Percentiles rank a stretch among this genome's conserved stretches.
Evolutionary conservation across 2,888 invertebrate species (phyloP).

Genomic region (Agrochola litura): DNA sequence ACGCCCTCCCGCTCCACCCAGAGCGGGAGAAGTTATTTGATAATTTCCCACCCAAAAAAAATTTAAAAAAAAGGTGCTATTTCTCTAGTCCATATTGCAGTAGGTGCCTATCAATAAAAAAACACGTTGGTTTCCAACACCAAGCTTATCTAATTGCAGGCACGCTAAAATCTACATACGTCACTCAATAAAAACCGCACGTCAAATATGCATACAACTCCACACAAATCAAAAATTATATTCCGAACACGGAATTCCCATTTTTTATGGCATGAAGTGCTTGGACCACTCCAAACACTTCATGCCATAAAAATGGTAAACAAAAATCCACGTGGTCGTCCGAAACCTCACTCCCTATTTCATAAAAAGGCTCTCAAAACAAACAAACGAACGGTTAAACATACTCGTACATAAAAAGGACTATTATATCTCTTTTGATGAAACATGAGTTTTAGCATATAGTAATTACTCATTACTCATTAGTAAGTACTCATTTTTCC

Average conservation of each 20-base stretch:
- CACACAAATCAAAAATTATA: slow-evolving; percentile 18
- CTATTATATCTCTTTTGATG: background rate
- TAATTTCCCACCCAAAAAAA: too few species aligned
- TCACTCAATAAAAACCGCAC: background rate
- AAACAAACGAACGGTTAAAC: slow-evolving; percentile 78
- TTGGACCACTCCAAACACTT: slow-evolving; percentile 22
- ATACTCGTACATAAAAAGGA: too few species aligned
- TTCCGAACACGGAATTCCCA: slow-evolving; percentile 6
- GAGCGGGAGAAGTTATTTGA: too few species aligned
- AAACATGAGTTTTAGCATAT: background rate
- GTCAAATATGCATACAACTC: background rate
- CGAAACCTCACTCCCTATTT: slow-evolving; percentile 46
- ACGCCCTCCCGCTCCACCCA: too few species aligned
- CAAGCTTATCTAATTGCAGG: background rate
- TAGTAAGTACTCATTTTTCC: background rate
- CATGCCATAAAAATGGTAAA: slow-evolving; percentile 46
- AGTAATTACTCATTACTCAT: too few species aligned
- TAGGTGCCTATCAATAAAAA: background rate
- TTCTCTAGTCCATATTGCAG: background rate
- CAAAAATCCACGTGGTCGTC: slow-evolving; percentile 53
- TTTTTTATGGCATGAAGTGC: too few species aligned
- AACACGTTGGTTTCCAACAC: background rate
- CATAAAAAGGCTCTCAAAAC: slow-evolving; percentile 67
- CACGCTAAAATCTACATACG: background rate
- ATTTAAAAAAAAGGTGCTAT: too few species aligned